phyloP scores from a whole-genome alignment of 2,113 vertebrate genomes.

The Cyphomyrus plagiostoma region DNA sequence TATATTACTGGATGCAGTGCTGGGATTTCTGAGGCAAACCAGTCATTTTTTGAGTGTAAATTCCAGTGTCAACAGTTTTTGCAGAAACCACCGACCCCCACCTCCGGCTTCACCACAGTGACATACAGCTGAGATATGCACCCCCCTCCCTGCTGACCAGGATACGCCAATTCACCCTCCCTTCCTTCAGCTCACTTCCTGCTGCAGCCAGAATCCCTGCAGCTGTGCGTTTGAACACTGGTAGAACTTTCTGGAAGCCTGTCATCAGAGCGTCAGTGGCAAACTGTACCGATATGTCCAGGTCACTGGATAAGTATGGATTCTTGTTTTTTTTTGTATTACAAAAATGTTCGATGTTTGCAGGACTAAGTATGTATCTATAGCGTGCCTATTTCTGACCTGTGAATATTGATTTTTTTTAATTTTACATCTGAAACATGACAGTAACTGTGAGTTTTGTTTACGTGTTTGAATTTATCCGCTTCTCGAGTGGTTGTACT shows the following conservation, averaged over 20 bases:
- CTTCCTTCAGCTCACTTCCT: slow-evolving; percentile 24
- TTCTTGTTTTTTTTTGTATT: background rate
- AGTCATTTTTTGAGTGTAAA: background rate
- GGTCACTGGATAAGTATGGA: background rate
- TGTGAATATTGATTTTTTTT: background rate
- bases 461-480: background rate
- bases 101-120: background rate
- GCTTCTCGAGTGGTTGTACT: background rate
- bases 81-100: background rate
- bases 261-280: background rate
- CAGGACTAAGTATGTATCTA: background rate
- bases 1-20: background rate
- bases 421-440: background rate
- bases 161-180: slow-evolving; percentile 9
- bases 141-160: background rate
- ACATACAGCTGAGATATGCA: slow-evolving; percentile 1
- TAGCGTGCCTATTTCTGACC: background rate
- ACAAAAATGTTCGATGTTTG: background rate
- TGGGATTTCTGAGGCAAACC: background rate
- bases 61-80: background rate
- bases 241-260: background rate
- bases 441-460: background rate
- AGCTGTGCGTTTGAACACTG: background rate
- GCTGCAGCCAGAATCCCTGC: background rate
- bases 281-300: background rate